phyloP scores from a whole-genome alignment of 37 sponge, comb jelly and placozoan species.

The Ephydatia muelleri region DNA sequence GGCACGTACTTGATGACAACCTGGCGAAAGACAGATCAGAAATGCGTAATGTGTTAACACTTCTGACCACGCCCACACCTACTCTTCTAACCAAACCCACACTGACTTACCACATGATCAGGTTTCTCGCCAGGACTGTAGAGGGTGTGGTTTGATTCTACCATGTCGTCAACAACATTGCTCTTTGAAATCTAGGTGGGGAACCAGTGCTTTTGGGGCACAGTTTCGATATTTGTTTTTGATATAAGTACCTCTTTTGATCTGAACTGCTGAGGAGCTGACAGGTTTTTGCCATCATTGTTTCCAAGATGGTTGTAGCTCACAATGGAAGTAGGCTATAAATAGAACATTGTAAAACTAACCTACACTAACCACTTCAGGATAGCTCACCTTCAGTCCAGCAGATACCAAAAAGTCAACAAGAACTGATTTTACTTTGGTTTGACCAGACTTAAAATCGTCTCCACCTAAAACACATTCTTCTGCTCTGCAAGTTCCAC shows the following conservation, averaged over 20 bases:
- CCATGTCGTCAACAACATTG: constrained; percentile 92
- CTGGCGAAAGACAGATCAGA: constrained; percentile 7
- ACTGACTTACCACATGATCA: constrained; percentile 69
- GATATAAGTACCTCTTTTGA: constrained; percentile 62
- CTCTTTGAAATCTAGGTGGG: constrained; percentile 82
- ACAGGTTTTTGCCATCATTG: constrained; percentile 88
- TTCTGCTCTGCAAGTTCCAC: constrained; percentile 79
- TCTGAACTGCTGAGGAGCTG: constrained; percentile 81
- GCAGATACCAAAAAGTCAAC: constrained; percentile 91
- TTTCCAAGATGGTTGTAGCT: constrained; percentile 92
- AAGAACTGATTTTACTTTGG: constrained; percentile 84
- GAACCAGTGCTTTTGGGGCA: background rate
- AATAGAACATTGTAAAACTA: constrained; percentile 5
- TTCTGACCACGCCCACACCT: background rate
- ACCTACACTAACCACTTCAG: background rate
- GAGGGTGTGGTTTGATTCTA: constrained; percentile 71
- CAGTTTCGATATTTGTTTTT: background rate
- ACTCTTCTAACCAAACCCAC: background rate
- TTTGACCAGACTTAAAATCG: constrained; percentile 93
- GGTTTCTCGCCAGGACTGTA: constrained; percentile 76
- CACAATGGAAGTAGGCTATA: constrained; percentile 84
- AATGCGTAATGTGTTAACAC: too few relatives aligned
- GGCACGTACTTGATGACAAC: constrained; percentile 92
- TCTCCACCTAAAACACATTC: constrained; percentile 83
- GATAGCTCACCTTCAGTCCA: constrained; percentile 90